Percentiles rank a stretch among this genome's conserved stretches.
Evolutionary conservation across 2,888 invertebrate species (phyloP).

Genomic region (Sceliomorpha sp.): DNA sequence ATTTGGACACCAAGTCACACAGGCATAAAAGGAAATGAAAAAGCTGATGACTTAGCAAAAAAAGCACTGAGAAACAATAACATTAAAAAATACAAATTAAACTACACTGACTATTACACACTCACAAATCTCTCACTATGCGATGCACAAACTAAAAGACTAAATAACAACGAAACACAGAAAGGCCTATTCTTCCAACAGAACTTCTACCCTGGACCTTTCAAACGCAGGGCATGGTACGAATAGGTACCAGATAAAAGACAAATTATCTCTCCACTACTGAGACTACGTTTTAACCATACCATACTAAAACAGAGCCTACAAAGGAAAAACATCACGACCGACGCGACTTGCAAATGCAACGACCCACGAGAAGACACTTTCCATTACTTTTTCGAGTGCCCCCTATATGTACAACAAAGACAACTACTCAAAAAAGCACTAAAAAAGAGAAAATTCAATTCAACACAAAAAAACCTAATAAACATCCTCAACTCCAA

Average conservation of each 20-base stretch:
- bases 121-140: not conserved
- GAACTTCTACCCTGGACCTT: not conserved
- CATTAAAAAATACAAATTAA: not conserved
- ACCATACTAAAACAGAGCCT: not conserved
- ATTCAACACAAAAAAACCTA: not conserved
- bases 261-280: not conserved
- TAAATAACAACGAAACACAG: not conserved
- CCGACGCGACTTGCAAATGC: not conserved
- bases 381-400: constrained; percentile 5
- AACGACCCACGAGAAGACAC: not conserved
- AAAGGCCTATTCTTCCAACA: not conserved
- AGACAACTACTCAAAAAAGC: not conserved
- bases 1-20: constrained; percentile 10
- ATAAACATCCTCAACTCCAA: too few relatives aligned
- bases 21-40: constrained; percentile 6
- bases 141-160: not conserved
- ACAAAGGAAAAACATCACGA: constrained; percentile 1
- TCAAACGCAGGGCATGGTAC: not conserved
- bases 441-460: not conserved
- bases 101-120: not conserved
- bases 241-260: not conserved
- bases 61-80: not conserved
- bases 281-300: not conserved
- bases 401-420: not conserved
- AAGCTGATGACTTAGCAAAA: constrained; percentile 1